A percentile compares a stretch with the other conserved stretches of the same genome.
These are phyloP conservation scores for Pelodiscus sinensis DNA, from an alignment of 2,113 vertebrate genomes.

Conservation along the genomic window DNA sequence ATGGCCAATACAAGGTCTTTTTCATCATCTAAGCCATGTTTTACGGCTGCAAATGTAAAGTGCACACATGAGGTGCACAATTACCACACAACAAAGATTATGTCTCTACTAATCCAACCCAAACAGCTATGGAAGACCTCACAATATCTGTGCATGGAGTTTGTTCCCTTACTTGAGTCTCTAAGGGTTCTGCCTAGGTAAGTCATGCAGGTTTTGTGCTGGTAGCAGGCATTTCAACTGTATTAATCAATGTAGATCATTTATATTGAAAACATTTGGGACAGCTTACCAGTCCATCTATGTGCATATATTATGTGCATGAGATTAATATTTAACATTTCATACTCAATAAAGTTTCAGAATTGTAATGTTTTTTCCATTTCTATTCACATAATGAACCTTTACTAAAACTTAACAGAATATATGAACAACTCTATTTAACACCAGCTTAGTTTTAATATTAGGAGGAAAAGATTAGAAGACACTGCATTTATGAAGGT, in stretches of 20 bases:
- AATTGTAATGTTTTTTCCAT: neutral
- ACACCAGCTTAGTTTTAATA: neutral
- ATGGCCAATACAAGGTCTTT: neutral
- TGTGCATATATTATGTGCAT: neutral
- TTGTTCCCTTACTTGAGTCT: neutral
- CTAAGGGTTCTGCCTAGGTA: too few species aligned
- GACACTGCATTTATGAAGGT: neutral
- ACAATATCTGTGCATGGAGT: rapidly evolving
- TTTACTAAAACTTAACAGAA: neutral
- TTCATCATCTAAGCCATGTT: neutral
- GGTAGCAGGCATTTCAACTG: neutral
- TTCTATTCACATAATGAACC: neutral
- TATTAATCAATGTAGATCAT: neutral
- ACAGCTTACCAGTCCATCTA: neutral
- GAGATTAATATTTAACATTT: neutral
- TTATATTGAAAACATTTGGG: rapidly evolving
- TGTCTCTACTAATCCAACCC: neutral
- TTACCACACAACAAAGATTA: neutral
- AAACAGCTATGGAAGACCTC: neutral
- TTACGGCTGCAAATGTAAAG: neutral
- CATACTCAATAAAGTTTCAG: neutral
- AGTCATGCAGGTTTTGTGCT: neutral
- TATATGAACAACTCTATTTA: neutral
- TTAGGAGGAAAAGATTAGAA: neutral
- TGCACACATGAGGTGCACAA: neutral